Evolutionary conservation across 2,888 invertebrate species (phyloP), one percentile per base, ranked within the genome.

Genomic region (Apomyelois bistriatella): DNA sequence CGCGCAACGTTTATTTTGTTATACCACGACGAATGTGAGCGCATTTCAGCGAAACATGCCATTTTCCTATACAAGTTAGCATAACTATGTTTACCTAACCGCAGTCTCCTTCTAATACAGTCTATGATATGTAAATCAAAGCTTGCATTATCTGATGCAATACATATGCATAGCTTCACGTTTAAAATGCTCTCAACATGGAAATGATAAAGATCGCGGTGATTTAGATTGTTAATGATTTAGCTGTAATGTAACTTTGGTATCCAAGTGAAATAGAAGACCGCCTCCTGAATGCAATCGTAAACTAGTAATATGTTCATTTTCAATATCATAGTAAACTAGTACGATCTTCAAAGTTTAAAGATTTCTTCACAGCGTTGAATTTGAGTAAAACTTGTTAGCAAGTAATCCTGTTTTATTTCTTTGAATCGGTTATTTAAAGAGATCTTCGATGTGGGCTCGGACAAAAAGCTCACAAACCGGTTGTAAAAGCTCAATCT

Each of bases 401-500:
- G 7, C 1, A 32, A 32, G 7, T 32, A 32, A 9, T 12, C 15
- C 15, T 38, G 5, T 38, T 8, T 38, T 15, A 15, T 38, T 40
- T 6, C 13, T 2, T 28, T 12, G 28, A 28, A 9, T 17, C 17
- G 35, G 16, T 13, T 42, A 46, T 49, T 52, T 41, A 42, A 52
- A 37, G 47, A 53, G 41, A 42, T 48, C 48, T 53, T 41, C 58
- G 58, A 53, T 58, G 60, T 50, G 42, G 48, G 53, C 48, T 52
- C 59, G 61, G 62, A 68, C 59, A 68, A 71, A 72, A 72, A 69
- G 52, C 59, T 61, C 54, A 48, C 53, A 56, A 82, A 85, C 85
- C 83, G 79, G 85, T 85, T 79, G 65, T 73, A 77, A 77, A 70
- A 76, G 76, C 67, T 64, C 72, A 69, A 70, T 76, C 79, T 81